Evolutionary conservation across 2,888 invertebrate genomes (phyloP), one percentile per base, ranked within the genome.

Genomic region (Drosophila merina): DNA sequence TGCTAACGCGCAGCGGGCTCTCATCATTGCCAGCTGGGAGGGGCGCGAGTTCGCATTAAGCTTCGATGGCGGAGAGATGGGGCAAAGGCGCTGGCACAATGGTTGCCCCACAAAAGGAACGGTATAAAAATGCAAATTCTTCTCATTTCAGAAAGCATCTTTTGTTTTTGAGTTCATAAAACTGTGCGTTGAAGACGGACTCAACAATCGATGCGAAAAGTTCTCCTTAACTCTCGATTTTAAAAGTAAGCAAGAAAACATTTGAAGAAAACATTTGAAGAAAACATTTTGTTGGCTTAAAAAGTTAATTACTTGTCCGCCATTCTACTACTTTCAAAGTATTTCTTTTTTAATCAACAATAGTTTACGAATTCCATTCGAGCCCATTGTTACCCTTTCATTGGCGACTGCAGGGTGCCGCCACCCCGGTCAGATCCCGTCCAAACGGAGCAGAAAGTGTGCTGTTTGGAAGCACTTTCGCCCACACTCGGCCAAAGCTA

Each of bases 1-100:
- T 81, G 76, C 72, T 82, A 72, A 76, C 85, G 74, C 79, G 67
- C 82, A 82, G 86, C 82, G 72, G 88, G 82, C 64, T 85, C 66
- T 63, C 74, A 70, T 77, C 80, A 70, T 58, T 71, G 71, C 54
- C 70, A 62, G 48, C 59, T 63, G 38, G 56, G 45, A 28, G 28
- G 31, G 56, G 42, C 44, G 20, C 36, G 26, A 9, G 56, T 38
- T 44, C 30, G 58, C 62, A 75, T 69, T 75, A 64, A 70, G 54
- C 52, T 33, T 25, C 36, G 64, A 7, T 7, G 25, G 4, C n/a
- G 25, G 14, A 26, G 33, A 31, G 20, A 42, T 10, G 36, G 26
- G 36, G 14, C 72, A 64, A 59, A 49, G 47, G 45, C 60, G 55
- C 20, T 38, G 51, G 77, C 70, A 81, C 87, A 86, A 84, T 86